Conservation (phyloP, 1,140 invertebrate genomes). For the Hypothenemus hampei region DNA sequence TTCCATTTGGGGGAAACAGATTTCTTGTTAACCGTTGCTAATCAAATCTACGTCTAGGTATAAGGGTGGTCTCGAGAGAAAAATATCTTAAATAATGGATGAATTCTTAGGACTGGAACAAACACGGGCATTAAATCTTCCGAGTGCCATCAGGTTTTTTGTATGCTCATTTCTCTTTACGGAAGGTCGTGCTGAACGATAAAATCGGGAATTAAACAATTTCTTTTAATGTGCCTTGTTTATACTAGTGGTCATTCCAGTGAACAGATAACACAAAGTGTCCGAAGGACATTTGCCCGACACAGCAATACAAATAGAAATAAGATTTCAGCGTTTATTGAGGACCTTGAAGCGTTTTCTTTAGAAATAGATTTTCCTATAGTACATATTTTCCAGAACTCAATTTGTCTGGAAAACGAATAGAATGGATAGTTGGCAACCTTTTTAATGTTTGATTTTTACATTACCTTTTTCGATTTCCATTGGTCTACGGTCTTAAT, state of each 20-base stretch:
- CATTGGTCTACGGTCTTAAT: too few species aligned
- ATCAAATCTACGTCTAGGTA: too few species aligned
- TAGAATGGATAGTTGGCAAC: constrained; percentile 2
- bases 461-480: not conserved
- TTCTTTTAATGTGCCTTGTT: not conserved
- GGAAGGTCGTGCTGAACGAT: not conserved
- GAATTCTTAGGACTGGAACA: too few species aligned
- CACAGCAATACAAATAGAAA: constrained; percentile 13
- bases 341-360: constrained; percentile 11
- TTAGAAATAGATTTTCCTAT: constrained; percentile 12
- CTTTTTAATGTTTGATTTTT: constrained; percentile 2
- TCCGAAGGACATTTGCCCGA: constrained; percentile 3
- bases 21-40: too few species aligned
- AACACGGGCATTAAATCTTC: too few species aligned
- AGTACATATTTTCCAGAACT: constrained; percentile 7
- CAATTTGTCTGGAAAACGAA: constrained; percentile 10
- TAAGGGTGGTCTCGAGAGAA: too few species aligned
- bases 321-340: constrained; percentile 15
- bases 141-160: too few species aligned
- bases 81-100: too few species aligned
- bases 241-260: constrained; percentile 3
- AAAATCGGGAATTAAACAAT: not conserved
- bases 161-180: too few species aligned
- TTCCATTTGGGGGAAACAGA: too few species aligned
- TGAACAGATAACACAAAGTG: constrained; percentile 7